A percentile compares a stretch with the other conserved stretches of the same genome.
These are phyloP conservation scores for Neopipo cinnamomea DNA, from an alignment of 2,113 vertebrate genomes.

Conservation along the genomic window DNA sequence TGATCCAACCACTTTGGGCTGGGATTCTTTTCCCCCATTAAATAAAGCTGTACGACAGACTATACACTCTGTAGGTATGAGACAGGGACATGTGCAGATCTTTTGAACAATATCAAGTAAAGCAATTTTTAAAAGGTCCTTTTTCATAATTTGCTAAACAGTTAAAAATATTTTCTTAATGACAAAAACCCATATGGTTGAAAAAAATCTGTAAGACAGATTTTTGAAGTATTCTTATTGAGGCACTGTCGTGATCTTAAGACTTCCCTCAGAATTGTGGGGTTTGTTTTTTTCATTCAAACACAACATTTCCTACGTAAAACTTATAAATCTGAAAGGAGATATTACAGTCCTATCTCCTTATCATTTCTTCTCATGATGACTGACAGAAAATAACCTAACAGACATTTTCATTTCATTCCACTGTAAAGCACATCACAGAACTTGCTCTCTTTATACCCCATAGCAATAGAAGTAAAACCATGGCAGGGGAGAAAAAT, in stretches of 20 bases:
- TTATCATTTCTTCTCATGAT: not conserved
- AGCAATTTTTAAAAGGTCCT: not conserved
- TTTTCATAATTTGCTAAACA: not conserved
- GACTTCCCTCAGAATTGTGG: not conserved
- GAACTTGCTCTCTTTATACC: not conserved
- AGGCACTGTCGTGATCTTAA: not conserved
- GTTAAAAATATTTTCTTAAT: not conserved
- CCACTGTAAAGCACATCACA: not conserved
- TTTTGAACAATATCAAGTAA: not conserved
- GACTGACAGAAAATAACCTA: not conserved
- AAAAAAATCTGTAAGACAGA: not conserved
- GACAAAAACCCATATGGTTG: not conserved
- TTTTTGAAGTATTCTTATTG: not conserved
- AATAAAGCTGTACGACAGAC: not conserved
- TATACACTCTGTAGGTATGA: fast-evolving
- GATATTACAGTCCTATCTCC: not conserved
- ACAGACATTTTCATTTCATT: not conserved
- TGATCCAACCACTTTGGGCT: not conserved
- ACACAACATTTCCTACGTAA: not conserved
- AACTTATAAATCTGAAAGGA: not conserved
- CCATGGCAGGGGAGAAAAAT: not conserved
- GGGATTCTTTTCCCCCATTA: not conserved
- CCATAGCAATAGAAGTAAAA: not conserved
- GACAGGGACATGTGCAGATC: not conserved
- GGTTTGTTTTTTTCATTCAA: not conserved